These are phyloP conservation scores for Drosophila tsacasi DNA, from an alignment of 1,140 invertebrate species.

Conservation along the genomic window DNA sequence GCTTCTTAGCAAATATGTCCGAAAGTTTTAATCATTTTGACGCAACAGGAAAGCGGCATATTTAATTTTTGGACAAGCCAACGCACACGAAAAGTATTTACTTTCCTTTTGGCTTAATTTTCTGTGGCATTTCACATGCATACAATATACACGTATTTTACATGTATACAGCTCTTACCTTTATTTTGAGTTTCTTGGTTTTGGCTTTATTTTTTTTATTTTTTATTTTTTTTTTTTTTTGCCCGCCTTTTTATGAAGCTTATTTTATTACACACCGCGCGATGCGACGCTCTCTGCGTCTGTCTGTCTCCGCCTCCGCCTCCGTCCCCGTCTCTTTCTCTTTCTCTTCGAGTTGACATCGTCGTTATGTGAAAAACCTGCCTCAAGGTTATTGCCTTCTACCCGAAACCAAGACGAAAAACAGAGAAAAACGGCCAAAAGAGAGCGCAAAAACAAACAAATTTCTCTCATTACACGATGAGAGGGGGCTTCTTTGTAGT, in stretches of 20 bases:
- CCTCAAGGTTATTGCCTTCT: constrained; percentile 80
- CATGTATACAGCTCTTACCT: constrained; percentile 32
- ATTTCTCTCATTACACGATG: constrained; percentile 77
- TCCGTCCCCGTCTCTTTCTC: constrained; percentile 8
- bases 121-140: constrained; percentile 31
- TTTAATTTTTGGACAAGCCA: constrained; percentile 9
- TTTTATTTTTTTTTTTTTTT: constrained; percentile 25
- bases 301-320: constrained; percentile 17
- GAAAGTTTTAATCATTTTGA: constrained; percentile 23
- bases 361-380: constrained; percentile 76
- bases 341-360: constrained; percentile 26
- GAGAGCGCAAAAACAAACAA: constrained; percentile 68
- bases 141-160: constrained; percentile 22
- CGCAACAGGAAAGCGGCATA: constrained; percentile 11
- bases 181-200: constrained; percentile 10
- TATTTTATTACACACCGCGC: constrained; percentile 44
- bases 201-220: neutral
- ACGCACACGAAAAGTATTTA: constrained; percentile 30
- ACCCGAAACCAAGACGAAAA: constrained; percentile 56
- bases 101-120: constrained; percentile 20
- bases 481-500: constrained; percentile 34
- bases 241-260: constrained; percentile 51
- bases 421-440: constrained; percentile 27
- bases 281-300: constrained; percentile 11
- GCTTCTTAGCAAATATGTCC: constrained; percentile 2